These are phyloP conservation scores for Chloroceryle amazona DNA, from an alignment of 2,797 vertebrate genomes.

Conservation along the genomic window DNA sequence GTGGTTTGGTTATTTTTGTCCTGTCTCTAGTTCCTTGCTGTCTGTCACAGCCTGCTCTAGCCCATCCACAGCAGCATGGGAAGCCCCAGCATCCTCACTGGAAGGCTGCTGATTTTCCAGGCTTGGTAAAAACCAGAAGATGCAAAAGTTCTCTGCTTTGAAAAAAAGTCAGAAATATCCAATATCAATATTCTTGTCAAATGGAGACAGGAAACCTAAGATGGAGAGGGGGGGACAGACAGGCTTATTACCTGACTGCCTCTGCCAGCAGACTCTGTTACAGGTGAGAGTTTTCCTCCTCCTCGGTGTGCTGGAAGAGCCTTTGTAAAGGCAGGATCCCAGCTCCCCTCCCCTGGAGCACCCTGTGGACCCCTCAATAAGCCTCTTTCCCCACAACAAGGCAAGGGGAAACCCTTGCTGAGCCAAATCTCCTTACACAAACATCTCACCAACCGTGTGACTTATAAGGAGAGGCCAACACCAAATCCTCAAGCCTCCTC, in stretches of 20 bases:
- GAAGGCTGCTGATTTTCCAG: not conserved
- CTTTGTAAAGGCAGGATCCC: not conserved
- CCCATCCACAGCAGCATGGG: not conserved
- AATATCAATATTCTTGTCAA: not conserved
- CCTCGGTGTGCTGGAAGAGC: not conserved
- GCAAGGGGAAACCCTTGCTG: not conserved
- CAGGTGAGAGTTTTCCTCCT: not conserved
- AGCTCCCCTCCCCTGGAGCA: fast-evolving
- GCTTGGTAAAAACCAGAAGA: not conserved
- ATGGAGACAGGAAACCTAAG: not conserved
- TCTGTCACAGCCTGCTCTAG: not conserved
- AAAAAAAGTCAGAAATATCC: conserved; percentile 2
- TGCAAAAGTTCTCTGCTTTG: not conserved
- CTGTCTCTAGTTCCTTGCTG: not conserved
- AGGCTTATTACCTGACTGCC: not conserved
- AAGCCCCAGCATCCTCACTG: not conserved
- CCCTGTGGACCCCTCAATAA: not conserved
- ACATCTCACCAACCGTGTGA: not conserved
- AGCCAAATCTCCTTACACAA: conserved; percentile 27
- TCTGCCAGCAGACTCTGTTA: not conserved
- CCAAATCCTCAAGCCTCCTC: not conserved
- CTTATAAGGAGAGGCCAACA: not conserved
- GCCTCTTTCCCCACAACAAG: not conserved
- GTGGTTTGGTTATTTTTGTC: not conserved
- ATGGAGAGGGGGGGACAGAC: fast-evolving